Conservation (phyloP, 2,797 vertebrate genomes). For the Pangasius krempfi region DNA sequence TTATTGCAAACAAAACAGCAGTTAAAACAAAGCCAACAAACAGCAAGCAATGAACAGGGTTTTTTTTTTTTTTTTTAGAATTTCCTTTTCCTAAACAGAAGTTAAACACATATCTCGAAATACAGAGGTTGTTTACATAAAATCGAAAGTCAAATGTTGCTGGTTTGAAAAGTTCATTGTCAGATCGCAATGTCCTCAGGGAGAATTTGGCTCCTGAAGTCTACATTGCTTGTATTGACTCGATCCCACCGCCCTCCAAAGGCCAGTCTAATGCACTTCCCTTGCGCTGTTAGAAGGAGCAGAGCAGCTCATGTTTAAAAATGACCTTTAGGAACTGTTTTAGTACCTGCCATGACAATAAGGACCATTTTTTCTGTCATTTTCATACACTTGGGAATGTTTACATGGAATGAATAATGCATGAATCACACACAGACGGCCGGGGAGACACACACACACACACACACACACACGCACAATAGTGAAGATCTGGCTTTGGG, state of each 20-base stretch:
- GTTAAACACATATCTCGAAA: neutral
- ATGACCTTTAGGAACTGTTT: constrained; percentile 22
- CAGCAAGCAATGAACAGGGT: neutral
- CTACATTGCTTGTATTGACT: constrained; percentile 15
- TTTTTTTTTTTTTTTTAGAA: no score
- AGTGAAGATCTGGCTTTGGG: constrained; percentile 52
- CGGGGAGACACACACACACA: constrained; percentile 1
- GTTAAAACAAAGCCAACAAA: neutral
- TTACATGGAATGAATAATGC: constrained; percentile 27
- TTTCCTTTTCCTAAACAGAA: neutral
- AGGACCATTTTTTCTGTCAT: constrained; percentile 24
- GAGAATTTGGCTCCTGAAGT: constrained; percentile 1
- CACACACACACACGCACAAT: constrained; percentile 38
- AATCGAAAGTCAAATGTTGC: neutral
- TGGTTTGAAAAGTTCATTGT: neutral
- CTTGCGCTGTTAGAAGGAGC: neutral
- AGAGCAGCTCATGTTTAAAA: neutral
- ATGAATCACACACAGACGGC: neutral
- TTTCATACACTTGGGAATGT: constrained; percentile 31
- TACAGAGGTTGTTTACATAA: neutral
- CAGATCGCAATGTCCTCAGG: neutral
- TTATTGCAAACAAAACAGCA: neutral
- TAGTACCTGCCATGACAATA: constrained; percentile 8
- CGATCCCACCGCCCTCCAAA: neutral
- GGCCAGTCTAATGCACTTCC: neutral